These are phyloP conservation scores for Scomberomorus guttatus DNA, from an alignment of 2,797 vertebrate genomes.

Conservation along the genomic window DNA sequence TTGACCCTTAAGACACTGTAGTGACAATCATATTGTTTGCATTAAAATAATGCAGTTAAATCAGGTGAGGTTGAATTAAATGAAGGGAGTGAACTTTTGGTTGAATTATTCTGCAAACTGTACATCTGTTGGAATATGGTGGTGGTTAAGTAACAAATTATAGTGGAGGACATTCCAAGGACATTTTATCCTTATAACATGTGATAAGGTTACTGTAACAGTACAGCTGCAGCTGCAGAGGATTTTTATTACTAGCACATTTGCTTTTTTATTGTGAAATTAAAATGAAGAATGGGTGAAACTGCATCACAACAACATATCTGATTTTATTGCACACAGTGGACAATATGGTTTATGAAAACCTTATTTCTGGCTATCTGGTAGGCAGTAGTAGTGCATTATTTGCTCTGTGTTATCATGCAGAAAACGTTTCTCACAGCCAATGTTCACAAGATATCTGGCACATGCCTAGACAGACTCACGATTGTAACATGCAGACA, in stretches of 20 bases:
- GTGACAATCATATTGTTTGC: constrained; percentile 22
- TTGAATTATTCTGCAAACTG: constrained; percentile 22
- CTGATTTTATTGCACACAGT: background rate
- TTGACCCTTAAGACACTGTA: constrained; percentile 19
- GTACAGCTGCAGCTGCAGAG: background rate
- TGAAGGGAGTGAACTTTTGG: constrained; percentile 24
- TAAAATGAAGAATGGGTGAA: constrained; percentile 23
- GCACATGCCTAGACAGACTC: constrained; percentile 24
- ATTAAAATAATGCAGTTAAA: constrained; percentile 50
- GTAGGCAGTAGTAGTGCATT: constrained; percentile 14
- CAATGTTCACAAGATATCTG: constrained; percentile 46
- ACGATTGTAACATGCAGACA: constrained; percentile 31
- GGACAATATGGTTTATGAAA: constrained; percentile 29
- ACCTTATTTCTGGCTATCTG: constrained; percentile 5
- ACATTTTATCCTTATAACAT: background rate
- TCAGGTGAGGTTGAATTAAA: constrained; percentile 44
- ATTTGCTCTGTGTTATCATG: constrained; percentile 47
- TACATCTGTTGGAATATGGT: constrained; percentile 3
- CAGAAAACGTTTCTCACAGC: constrained; percentile 37
- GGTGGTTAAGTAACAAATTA: background rate
- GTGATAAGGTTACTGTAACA: background rate
- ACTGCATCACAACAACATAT: constrained; percentile 18
- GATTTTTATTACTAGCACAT: constrained; percentile 8
- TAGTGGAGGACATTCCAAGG: constrained; percentile 11
- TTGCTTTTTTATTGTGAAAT: constrained; percentile 29